A percentile compares a stretch with the other conserved stretches of the same genome.
These are phyloP conservation scores for Neocrepidodera transversa DNA, from an alignment of 2,888 invertebrate genomes.

Conservation along the genomic window DNA sequence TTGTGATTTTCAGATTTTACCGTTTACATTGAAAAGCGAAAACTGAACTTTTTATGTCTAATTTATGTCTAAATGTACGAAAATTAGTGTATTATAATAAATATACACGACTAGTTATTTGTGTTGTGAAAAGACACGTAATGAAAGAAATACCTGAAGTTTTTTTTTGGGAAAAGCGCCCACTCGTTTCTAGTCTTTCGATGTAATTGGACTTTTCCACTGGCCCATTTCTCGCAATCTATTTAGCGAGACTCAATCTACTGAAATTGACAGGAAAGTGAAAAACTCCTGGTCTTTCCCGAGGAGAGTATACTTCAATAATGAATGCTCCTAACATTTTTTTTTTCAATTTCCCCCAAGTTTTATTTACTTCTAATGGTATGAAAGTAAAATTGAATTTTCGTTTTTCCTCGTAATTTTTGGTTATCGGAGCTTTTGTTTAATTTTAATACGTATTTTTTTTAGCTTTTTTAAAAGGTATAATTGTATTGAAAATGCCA, in stretches of 20 bases:
- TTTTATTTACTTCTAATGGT: slow-evolving; percentile 29
- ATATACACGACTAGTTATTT: background rate
- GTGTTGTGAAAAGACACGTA: slow-evolving; percentile 16
- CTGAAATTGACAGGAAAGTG: slow-evolving; percentile 34
- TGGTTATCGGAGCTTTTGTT: slow-evolving; percentile 13
- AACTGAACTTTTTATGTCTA: too few relatives aligned
- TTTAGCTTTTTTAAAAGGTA: background rate
- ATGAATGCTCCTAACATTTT: slow-evolving; percentile 32
- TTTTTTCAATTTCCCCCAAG: slow-evolving; percentile 22
- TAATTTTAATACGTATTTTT: slow-evolving; percentile 18
- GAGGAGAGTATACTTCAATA: slow-evolving; percentile 32
- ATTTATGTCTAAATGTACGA: too few relatives aligned
- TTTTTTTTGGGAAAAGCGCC: slow-evolving; percentile 3
- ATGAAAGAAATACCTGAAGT: slow-evolving; percentile 32
- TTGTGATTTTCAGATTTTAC: too few relatives aligned
- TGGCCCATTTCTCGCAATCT: slow-evolving; percentile 34
- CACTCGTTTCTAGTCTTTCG: slow-evolving; percentile 13
- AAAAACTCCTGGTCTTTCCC: slow-evolving; percentile 30
- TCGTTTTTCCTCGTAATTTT: slow-evolving; percentile 23
- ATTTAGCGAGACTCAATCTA: slow-evolving; percentile 34
- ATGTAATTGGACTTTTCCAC: slow-evolving; percentile 32
- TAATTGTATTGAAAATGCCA: too few relatives aligned
- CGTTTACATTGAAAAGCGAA: too few relatives aligned
- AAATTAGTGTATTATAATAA: too few relatives aligned
- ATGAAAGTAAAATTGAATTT: slow-evolving; percentile 29